phyloP scores from a whole-genome alignment of 2,113 vertebrate species.

The Coptodon bakossiorum region DNA sequence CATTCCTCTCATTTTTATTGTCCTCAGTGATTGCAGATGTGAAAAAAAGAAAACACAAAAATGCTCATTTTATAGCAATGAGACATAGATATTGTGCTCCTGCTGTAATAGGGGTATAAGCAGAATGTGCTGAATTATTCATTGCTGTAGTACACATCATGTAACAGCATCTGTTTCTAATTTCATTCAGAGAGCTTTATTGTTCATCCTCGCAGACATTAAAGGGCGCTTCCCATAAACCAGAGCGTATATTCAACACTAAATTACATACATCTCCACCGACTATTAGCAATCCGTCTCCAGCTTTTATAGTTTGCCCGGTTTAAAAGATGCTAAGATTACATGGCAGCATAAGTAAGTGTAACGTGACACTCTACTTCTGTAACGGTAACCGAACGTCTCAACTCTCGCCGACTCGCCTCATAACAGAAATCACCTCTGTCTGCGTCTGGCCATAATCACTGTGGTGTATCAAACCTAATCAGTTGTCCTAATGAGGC shows the following conservation, averaged over 20 bases:
- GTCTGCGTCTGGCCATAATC: not conserved
- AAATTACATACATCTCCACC: conserved; percentile 14
- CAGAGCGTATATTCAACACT: not conserved
- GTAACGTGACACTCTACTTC: not conserved
- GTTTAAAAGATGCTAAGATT: not conserved
- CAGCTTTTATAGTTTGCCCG: not conserved
- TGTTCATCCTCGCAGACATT: conserved; percentile 35
- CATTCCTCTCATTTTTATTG: not conserved
- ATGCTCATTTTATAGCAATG: not conserved
- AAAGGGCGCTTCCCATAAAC: conserved; percentile 32
- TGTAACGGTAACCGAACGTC: not conserved
- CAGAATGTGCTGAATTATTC: conserved; percentile 33
- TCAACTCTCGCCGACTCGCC: not conserved
- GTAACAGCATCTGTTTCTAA: conserved; percentile 48
- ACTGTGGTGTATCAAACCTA: not conserved
- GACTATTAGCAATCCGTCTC: not conserved
- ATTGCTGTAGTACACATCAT: conserved; percentile 6
- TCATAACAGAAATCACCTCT: not conserved
- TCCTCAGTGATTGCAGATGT: not conserved
- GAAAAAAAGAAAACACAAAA: not conserved
- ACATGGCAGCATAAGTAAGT: not conserved
- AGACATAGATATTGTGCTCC: not conserved
- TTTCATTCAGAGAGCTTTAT: conserved; percentile 40
- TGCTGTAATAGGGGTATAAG: conserved; percentile 2
- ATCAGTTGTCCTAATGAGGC: conserved; percentile 13